Evolutionary conservation across 1,140 invertebrate species (phyloP), one percentile per base, ranked within the genome.

Genomic region (Harpegnathos saltator): DNA sequence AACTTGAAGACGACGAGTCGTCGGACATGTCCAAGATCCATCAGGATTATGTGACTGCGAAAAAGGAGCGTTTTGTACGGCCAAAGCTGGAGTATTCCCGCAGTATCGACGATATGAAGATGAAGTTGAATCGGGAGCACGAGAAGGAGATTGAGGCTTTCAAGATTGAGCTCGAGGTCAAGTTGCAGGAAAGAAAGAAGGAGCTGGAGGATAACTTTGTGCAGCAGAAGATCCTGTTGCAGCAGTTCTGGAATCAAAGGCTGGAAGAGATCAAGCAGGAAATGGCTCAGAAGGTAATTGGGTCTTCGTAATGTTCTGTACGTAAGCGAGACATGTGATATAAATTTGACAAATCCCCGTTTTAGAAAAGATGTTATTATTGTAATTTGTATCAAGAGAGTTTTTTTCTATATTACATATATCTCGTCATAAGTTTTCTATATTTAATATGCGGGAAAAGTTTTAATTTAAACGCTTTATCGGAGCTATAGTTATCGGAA

Each of bases 201-300:
- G 86, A 94, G 33, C 50, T 95, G 5, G 91, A 95, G 29, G 93
- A 94, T 48, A 95, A 95, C 52, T 92, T 93, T 3, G 84, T 89
- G 3, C 93, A 94, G 50, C 95, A 96, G 83, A 95, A 95, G 66
- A 83, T 88, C 24, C 93, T 95, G 71, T 84, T 96, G 61, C 94
- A 96, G 75, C 85, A 88, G 15, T 90, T 91, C 7, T 87, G 95
- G 50, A 89, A 93, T 75, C 84, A 91, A 3, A 94, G 92, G 89
- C 44, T 95, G 54, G 90, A 92, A 17, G 93, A 94, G 22, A 58
- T 95, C 29, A 93, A 90, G 48, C 58, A 82, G 1, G 94, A 95
- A 62, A 91, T 94, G 90, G 86, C 91, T 3, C 87, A 90, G 12
- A 92, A 92, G 82, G 88, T 89, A 75, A 26, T 58, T 15, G 1